Conservation (phyloP, 2,113 vertebrate genomes). For the Burhinus oedicnemus region DNA sequence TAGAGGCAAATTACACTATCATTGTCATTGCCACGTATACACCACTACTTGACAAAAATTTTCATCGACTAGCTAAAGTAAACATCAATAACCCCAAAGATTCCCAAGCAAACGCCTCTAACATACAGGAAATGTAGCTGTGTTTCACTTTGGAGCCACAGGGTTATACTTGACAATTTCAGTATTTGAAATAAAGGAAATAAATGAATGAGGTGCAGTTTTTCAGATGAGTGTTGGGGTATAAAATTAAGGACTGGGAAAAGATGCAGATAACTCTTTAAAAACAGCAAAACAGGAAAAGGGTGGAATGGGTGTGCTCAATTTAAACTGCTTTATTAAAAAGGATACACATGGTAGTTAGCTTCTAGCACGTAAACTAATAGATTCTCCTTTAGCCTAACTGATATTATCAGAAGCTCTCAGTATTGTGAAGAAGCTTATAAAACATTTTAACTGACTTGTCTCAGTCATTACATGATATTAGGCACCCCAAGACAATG, state of each 20-base stretch:
- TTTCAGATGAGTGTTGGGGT: background rate
- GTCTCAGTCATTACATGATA: background rate
- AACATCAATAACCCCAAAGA: conserved; percentile 29
- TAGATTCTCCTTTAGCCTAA: background rate
- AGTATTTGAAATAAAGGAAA: conserved; percentile 9
- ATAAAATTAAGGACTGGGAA: background rate
- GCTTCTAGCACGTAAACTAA: background rate
- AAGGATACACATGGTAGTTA: background rate
- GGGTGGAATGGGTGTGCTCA: background rate
- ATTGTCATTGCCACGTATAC: conserved; percentile 49
- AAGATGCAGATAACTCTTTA: background rate
- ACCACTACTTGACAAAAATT: conserved; percentile 27
- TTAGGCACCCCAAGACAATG: background rate
- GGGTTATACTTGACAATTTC: background rate
- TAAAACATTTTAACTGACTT: conserved; percentile 10
- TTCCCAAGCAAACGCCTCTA: conserved; percentile 7
- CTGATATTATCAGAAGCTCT: background rate
- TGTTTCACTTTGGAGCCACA: background rate
- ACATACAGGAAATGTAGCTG: background rate
- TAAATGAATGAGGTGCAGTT: conserved; percentile 11
- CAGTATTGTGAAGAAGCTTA: background rate
- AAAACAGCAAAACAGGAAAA: background rate
- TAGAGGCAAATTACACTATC: conserved; percentile 60
- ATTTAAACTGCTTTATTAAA: conserved; percentile 29
- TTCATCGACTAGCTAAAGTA: background rate